Base-by-base conservation (phyloP, 1,140 invertebrate species). In the Ceratitis capitata region DNA sequence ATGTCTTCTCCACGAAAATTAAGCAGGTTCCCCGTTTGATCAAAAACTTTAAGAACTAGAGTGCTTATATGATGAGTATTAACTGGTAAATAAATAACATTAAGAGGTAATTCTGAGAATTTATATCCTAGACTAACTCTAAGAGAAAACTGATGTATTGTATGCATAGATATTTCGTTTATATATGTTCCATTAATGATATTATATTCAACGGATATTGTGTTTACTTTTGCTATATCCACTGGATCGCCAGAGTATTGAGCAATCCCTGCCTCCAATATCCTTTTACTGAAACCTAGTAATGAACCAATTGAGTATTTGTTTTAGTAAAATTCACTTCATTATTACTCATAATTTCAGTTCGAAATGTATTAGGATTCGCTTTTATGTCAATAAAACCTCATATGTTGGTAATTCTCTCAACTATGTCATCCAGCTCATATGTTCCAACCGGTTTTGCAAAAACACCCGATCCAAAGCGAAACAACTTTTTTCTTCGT, bases 61-160 rank as follows among this genome's bases (percentile, higher is more conserved):
- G 32, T 42, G 23, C 74, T 53, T 26, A 39, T 82, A 82, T 29
- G 16, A 26, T 1, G 16, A 32, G 82, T 83, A 58, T 86, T 89
- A 19, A 92, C 85, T 84, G 86, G 89, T 85, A 90, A 85, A 88
- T 91, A 92, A 86, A 91, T 92, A 49, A 91, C 87, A 42, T 88
- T 87, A 10, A n/a, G 39, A 16, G 88, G 88, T 45, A 58, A 85
- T 88, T 91, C 88, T 14, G 87, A 84, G 32, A 89, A 88, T 88
- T 89, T 89, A 87, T 87, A 88, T 26, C 87, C 88, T 39, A 87
- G 86, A 47, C 86, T 64, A 23, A 89, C 87, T 7, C 10, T 56
- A 86, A 85, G n/a, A n/a, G n/a, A n/a, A n/a, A n/a, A n/a, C n/a
- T n/a, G n/a, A n/a, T n/a, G n/a, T n/a, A n/a, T n/a, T n/a, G n/a